Conservation (phyloP, 2,113 vertebrate genomes). For the Xerus inauris region DNA sequence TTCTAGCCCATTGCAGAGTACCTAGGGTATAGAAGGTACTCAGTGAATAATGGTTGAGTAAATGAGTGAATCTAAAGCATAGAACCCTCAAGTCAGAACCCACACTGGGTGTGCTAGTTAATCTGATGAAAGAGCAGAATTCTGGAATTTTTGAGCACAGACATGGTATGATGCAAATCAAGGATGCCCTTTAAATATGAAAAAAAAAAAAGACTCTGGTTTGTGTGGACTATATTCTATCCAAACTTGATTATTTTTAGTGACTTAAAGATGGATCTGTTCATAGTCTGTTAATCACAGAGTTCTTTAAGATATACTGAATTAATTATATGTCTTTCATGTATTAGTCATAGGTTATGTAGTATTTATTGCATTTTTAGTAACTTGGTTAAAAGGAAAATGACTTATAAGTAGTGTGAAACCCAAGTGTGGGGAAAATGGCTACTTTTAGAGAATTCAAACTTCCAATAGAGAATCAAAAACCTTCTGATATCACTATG, state of each 20-base stretch:
- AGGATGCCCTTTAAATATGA: neutral
- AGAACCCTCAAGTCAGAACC: neutral
- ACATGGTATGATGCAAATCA: neutral
- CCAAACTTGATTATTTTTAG: constrained; percentile 5
- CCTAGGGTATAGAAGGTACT: neutral
- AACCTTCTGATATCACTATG: neutral
- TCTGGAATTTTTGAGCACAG: neutral
- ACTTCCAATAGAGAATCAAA: neutral
- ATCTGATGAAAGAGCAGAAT: neutral
- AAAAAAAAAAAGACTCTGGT: neutral
- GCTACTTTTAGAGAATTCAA: neutral
- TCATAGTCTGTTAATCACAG: neutral
- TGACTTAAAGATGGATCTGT: neutral
- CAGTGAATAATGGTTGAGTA: neutral
- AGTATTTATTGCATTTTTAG: constrained; percentile 50
- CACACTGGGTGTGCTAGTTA: neutral
- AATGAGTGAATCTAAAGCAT: neutral
- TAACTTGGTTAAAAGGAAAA: constrained; percentile 53
- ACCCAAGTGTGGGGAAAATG: neutral
- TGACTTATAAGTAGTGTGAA: constrained; percentile 36
- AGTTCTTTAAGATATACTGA: neutral
- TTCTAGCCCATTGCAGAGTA: neutral
- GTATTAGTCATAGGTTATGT: constrained; percentile 37
- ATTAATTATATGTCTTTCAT: constrained; percentile 34
- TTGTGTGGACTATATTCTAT: neutral